Base-by-base conservation (phyloP, 2,888 invertebrate genomes). In the Pyrocoelia pectoralis region DNA sequence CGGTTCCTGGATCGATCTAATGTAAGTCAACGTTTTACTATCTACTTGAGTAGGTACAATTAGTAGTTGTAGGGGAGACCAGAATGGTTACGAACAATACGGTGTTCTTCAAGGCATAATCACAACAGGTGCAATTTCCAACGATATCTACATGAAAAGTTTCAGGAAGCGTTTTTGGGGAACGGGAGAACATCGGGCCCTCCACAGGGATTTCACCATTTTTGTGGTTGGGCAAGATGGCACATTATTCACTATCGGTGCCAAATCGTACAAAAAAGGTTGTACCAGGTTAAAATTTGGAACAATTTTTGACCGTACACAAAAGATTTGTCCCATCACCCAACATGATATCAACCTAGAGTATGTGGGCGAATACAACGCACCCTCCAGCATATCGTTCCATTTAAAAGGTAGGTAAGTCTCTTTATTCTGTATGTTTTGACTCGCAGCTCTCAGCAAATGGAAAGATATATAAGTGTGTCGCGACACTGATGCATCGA, bases 81-180 rank as follows among this genome's bases (percentile, higher is more conserved):
- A 74, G 51, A 49, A 80, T 1, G 86, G 88, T 51, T 88, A 86
- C 78, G 81, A 86, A 65, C 90, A 90, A 73, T 90, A 85, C 80
- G 91, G 91, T 2, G 81, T 83, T 0, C 73, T 88, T 13, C 83
- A 85, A 66, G 91, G 90, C 0, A 83, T 84, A 13, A 75, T 89
- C 59, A 82, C 81, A 55, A 78, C 84, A 0, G 84, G 81, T 60
- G 78, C 83, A 50, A 78, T 77, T 1, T 73, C 80, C 24, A 67
- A 70, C 75, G 74, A 74, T 71, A 53, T 89, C 15, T 84, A 85
- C 64, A 76, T 86, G 6, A 82, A 87, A 80, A 48, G 70, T 57
- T 75, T 62, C 69, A 72, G 68, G 68, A 74, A 63, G 55, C 68
- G 72, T 24, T 66, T 49, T 29, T 70, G 69, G 63, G 78, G 79